Percentiles rank a stretch among this genome's conserved stretches.
Conservation (phyloP, 2,797 vertebrate genomes). For the Gouania willdenowi region DNA sequence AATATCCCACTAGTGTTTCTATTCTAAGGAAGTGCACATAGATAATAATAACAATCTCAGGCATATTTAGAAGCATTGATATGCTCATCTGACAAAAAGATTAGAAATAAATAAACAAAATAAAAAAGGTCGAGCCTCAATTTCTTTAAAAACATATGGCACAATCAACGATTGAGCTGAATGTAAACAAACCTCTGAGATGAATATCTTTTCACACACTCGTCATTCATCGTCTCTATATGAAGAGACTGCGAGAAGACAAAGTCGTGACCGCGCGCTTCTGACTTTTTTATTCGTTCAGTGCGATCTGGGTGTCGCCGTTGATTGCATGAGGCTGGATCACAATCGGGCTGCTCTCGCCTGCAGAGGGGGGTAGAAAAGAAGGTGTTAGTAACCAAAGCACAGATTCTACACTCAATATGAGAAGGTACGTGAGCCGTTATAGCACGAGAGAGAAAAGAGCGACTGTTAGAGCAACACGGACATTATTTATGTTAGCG, state of each 20-base stretch:
- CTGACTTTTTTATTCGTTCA: not conserved
- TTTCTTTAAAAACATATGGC: constrained; percentile 1
- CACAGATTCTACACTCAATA: no score
- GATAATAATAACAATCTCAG: not conserved
- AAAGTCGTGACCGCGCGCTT: no score
- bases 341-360: constrained; percentile 49
- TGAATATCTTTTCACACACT: not conserved
- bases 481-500: no score
- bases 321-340: constrained; percentile 51
- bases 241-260: not conserved
- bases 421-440: no score
- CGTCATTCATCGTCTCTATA: not conserved
- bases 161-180: constrained; percentile 17
- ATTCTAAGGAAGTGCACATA: constrained; percentile 50
- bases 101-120: constrained; percentile 30
- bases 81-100: constrained; percentile 9
- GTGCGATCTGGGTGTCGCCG: not conserved
- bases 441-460: not conserved
- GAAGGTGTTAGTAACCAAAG: no score
- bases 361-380: constrained; percentile 30
- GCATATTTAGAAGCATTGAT: constrained; percentile 12
- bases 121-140: not conserved
- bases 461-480: no score
- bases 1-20: not conserved
- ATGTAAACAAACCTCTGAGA: constrained; percentile 34